phyloP scores from a whole-genome alignment of 2,888 invertebrate genomes.

The Xanthostigma xanthostigma region DNA sequence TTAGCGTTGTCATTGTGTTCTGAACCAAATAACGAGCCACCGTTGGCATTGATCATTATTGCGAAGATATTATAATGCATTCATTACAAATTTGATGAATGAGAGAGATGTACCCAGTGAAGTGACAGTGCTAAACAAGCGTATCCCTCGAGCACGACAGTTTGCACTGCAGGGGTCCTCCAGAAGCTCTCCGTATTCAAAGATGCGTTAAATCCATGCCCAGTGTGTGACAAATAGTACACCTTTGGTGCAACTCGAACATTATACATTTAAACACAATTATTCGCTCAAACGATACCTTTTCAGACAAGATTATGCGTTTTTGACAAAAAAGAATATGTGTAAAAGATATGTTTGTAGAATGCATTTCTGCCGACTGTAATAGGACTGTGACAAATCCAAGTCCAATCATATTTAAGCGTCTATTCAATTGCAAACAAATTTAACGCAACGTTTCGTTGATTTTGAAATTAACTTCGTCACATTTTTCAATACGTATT shows the following conservation, averaged over 20 bases:
- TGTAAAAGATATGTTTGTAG: neutral
- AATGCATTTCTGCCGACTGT: too few relatives aligned
- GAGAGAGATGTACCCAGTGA: too few relatives aligned
- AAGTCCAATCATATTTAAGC: neutral
- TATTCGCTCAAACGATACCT: slow-evolving; percentile 22
- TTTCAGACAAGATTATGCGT: slow-evolving; percentile 18
- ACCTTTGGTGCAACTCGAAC: slow-evolving; percentile 1
- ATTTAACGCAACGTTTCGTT: neutral
- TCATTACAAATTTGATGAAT: too few relatives aligned
- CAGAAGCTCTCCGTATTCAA: neutral
- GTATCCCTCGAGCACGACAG: neutral
- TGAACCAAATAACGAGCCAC: too few relatives aligned
- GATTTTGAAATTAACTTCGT: neutral
- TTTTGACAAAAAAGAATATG: neutral
- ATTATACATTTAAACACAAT: slow-evolving; percentile 21
- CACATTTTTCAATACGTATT: too few relatives aligned
- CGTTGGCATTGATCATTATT: too few relatives aligned
- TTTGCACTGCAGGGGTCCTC: neutral
- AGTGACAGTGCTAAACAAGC: too few relatives aligned
- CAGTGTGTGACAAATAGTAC: neutral
- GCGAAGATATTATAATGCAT: too few relatives aligned
- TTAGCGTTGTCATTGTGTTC: too few relatives aligned
- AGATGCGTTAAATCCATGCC: neutral
- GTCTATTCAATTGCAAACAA: neutral
- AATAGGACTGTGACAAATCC: too few relatives aligned